Percentiles rank a stretch among this genome's conserved stretches.
These are phyloP conservation scores for Pseudachorutes palmiensis DNA, from an alignment of 1,140 invertebrate genomes.

Conservation along the genomic window DNA sequence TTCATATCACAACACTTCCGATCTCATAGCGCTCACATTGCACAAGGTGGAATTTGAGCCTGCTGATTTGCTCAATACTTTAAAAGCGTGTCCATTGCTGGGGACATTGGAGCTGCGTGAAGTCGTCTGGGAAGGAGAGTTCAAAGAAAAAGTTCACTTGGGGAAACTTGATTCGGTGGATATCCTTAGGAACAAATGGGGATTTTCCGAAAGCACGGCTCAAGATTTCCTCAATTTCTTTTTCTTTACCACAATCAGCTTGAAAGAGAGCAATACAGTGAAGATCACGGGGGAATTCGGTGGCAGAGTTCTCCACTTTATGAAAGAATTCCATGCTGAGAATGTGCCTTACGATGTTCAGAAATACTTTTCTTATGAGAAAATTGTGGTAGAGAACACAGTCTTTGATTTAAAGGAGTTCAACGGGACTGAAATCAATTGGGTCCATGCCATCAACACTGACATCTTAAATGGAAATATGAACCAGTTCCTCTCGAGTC, in stretches of 20 bases:
- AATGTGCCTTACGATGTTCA: not conserved
- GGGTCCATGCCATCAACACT: too few relatives aligned
- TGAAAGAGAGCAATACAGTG: not conserved
- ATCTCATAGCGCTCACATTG: not conserved
- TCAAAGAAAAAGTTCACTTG: not conserved
- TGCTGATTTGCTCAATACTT: not conserved
- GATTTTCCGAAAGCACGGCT: not conserved
- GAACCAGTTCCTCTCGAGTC: too few relatives aligned
- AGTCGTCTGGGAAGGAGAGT: not conserved
- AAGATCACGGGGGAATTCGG: too few relatives aligned
- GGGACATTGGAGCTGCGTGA: not conserved
- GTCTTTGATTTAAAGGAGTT: not conserved
- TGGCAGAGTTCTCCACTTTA: not conserved
- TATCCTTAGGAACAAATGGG: not conserved
- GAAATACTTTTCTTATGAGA: not conserved
- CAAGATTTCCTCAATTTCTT: not conserved
- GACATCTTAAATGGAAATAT: too few relatives aligned
- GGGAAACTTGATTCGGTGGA: not conserved
- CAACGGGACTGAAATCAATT: not conserved
- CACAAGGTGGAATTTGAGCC: not conserved
- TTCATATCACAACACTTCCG: not conserved
- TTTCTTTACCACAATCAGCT: not conserved
- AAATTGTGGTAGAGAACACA: not conserved
- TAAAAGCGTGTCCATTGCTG: not conserved
- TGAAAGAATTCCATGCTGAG: not conserved